Evolutionary conservation across 2,113 vertebrate species (phyloP).

Genomic region (Aptenodytes patagonicus): DNA sequence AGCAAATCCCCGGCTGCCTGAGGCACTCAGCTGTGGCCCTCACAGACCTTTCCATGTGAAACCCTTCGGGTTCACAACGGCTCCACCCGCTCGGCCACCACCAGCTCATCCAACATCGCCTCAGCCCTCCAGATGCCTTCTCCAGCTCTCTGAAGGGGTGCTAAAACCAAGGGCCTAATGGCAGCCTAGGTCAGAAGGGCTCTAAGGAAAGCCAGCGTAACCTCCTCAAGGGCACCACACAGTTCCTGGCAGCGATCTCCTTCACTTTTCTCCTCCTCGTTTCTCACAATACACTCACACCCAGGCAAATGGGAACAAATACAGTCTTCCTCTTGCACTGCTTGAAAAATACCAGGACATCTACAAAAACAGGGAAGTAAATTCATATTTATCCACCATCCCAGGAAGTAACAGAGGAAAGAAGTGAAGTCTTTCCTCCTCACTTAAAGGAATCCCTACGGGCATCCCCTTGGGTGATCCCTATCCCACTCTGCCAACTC

Average conservation of each 20-base stretch:
- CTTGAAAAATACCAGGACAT: neutral
- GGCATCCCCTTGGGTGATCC: neutral
- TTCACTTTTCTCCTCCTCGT: neutral
- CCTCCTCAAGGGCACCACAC: neutral
- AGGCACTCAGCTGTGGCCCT: neutral
- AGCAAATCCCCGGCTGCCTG: accelerated
- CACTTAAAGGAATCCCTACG: neutral
- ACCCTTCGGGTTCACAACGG: neutral
- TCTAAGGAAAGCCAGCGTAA: neutral
- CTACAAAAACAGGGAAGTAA: neutral
- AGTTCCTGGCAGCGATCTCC: neutral
- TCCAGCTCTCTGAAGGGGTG: neutral
- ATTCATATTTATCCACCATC: neutral
- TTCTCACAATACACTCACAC: neutral
- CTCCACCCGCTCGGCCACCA: accelerated
- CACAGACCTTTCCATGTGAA: neutral
- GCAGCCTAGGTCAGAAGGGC: neutral
- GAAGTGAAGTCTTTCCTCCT: neutral
- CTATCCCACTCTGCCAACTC: neutral
- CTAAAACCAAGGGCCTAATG: neutral
- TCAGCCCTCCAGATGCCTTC: neutral
- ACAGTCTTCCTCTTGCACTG: neutral
- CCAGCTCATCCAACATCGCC: neutral
- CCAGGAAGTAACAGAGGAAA: neutral
- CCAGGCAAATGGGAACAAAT: neutral